Evolutionary conservation across 2,113 vertebrate species (phyloP).

Genomic region (Polypterus senegalus): DNA sequence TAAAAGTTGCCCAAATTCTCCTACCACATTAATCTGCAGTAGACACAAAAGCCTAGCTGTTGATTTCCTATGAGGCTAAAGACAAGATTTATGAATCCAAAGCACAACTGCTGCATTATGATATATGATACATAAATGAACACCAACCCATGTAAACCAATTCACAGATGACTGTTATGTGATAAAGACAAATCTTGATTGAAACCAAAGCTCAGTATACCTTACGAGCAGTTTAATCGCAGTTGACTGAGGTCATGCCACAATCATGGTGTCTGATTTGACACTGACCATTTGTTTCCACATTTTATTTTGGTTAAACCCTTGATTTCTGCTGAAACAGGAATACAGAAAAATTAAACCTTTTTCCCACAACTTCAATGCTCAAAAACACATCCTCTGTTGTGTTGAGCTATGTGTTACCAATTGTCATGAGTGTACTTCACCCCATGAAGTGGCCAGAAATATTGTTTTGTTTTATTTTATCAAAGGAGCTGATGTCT

Average conservation of each 20-base stretch:
- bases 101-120: slow-evolving; percentile 18
- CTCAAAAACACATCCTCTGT: too few species aligned
- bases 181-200: neutral
- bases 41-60: slow-evolving; percentile 19
- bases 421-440: too few species aligned
- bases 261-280: neutral
- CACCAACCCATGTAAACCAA: neutral
- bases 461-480: too few species aligned
- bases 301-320: neutral
- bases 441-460: too few species aligned
- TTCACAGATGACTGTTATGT: neutral
- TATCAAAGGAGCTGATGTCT: too few species aligned
- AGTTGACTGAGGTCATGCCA: neutral
- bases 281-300: neutral
- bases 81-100: slow-evolving; percentile 23
- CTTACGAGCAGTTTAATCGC: neutral
- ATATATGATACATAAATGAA: slow-evolving; percentile 18
- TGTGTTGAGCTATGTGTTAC: too few species aligned
- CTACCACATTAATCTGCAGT: slow-evolving; percentile 27
- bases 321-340: neutral
- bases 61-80: slow-evolving; percentile 23
- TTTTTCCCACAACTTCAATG: too few species aligned
- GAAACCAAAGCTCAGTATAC: neutral
- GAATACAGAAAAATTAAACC: too few species aligned
- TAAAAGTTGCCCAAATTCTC: slow-evolving; percentile 21